A percentile compares a stretch with the other conserved stretches of the same genome.
Evolutionary conservation across 2,113 vertebrate genomes (phyloP).

Genomic region (Trichomycterus rosablanca): DNA sequence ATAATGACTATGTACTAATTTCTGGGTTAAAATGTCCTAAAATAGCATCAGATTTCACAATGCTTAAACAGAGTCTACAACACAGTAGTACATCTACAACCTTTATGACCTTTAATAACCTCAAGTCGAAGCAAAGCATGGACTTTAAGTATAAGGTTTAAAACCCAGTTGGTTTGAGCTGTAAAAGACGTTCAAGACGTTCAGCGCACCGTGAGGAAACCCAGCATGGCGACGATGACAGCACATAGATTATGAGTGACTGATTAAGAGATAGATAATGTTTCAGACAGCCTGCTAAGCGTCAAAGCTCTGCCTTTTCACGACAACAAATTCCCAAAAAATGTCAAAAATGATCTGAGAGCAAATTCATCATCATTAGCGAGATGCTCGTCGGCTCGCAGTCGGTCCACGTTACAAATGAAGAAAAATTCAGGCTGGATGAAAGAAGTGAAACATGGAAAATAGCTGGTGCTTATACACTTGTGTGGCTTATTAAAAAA

Average conservation of each 20-base stretch:
- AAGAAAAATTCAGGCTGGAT: conserved; percentile 18
- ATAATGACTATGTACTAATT: too few relatives aligned
- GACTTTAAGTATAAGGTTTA: too few relatives aligned
- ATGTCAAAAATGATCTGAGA: conserved; percentile 14
- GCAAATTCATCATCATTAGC: conserved; percentile 43
- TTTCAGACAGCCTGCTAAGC: conserved; percentile 24
- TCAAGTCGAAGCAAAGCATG: too few relatives aligned
- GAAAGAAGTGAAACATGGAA: neutral
- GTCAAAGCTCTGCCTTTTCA: neutral
- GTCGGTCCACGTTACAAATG: conserved; percentile 12
- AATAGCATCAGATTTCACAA: too few relatives aligned
- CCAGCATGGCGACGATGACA: conserved; percentile 9
- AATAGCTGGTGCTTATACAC: neutral
- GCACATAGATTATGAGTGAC: conserved; percentile 26
- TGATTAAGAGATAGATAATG: conserved; percentile 14
- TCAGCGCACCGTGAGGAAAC: conserved; percentile 5
- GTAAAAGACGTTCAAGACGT: neutral
- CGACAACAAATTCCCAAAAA: conserved; percentile 26
- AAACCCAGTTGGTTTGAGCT: too few relatives aligned
- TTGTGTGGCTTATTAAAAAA: conserved; percentile 1
- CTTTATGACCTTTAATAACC: too few relatives aligned
- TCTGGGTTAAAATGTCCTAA: too few relatives aligned
- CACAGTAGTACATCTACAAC: too few relatives aligned
- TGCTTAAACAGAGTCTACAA: too few relatives aligned
- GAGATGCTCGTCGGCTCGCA: conserved; percentile 12